Evolutionary conservation across 2,113 vertebrate species (phyloP).

Genomic region (Zosterops lateralis): DNA sequence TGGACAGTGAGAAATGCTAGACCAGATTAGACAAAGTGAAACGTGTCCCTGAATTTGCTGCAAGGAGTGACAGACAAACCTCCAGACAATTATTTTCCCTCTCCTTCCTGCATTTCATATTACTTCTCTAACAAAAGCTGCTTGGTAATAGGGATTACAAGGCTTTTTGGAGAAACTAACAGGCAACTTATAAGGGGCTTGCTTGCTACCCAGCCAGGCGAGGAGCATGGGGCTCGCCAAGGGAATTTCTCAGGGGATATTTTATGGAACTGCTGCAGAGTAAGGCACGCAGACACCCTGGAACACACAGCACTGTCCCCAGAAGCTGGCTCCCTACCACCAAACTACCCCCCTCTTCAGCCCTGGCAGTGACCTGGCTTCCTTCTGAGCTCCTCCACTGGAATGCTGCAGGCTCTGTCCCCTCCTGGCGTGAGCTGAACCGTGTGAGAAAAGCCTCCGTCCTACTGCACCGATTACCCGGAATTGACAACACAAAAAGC

Average conservation of each 20-base stretch:
- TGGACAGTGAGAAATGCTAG: neutral
- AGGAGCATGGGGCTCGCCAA: neutral
- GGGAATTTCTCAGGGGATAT: neutral
- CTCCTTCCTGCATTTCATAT: neutral
- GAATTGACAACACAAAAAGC: neutral
- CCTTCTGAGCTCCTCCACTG: neutral
- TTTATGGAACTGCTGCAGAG: accelerated
- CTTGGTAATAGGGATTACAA: conserved; percentile 25
- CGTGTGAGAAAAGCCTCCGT: accelerated
- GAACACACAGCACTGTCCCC: neutral
- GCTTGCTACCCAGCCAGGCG: neutral
- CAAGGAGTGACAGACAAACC: neutral
- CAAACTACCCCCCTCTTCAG: neutral
- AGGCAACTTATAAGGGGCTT: neutral
- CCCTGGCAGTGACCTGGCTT: neutral
- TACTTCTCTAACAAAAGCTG: conserved; percentile 17
- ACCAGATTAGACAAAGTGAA: conserved; percentile 3
- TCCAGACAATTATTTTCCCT: conserved; percentile 6
- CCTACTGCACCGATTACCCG: neutral
- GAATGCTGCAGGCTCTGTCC: neutral
- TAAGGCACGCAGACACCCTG: neutral
- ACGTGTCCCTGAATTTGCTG: neutral
- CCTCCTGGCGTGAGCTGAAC: neutral
- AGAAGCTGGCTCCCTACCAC: neutral
- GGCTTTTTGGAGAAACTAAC: conserved; percentile 1